Evolutionary conservation across 2,888 invertebrate genomes (phyloP), one percentile per base, ranked within the genome.

Genomic region (Endotricha flammealis): DNA sequence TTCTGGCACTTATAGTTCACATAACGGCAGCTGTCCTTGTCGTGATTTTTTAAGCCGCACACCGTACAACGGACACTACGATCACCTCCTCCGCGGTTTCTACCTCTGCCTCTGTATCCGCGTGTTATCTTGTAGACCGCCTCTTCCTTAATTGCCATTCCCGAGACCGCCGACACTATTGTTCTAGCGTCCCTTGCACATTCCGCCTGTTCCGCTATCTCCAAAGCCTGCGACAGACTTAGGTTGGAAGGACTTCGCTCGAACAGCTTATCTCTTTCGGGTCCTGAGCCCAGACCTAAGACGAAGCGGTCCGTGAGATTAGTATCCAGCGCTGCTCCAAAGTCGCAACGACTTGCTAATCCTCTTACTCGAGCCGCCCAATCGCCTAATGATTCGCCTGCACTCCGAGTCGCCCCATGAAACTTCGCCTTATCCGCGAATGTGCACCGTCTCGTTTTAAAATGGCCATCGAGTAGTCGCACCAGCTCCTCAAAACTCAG

Each of bases 301-400:
- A 37, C 13, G 11, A 37, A 37, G 7, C 37, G 27, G 9, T 31
- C 32, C 1, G 14, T n/a, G 2, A 37, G 22, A 1, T 20, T 6
- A 0, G 11, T 22, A 7, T 31, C 37, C 16, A 36, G n/a, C n/a
- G n/a, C n/a, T n/a, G n/a, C n/a, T n/a, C n/a, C n/a, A n/a, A n/a
- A n/a, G n/a, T n/a, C n/a, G n/a, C n/a, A n/a, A n/a, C n/a, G n/a
- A n/a, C n/a, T n/a, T n/a, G 27, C 13, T 7, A 28, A 12, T n/a
- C 28, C 34, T 14, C 46, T 24, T 9, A 46, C n/a, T 9, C 48
- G 36, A 17, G 42, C 49, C 12, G 42, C 44, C 46, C 44, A 44
- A n/a, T 48, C 41, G 13, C 31, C 40, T 22, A 42, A 30, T 4
- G 20, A 30, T 33, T 46, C 43, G 32, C 40, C 43, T 33, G 32